phyloP scores from a whole-genome alignment of 2,113 vertebrate species.

The Raja brachyura region DNA sequence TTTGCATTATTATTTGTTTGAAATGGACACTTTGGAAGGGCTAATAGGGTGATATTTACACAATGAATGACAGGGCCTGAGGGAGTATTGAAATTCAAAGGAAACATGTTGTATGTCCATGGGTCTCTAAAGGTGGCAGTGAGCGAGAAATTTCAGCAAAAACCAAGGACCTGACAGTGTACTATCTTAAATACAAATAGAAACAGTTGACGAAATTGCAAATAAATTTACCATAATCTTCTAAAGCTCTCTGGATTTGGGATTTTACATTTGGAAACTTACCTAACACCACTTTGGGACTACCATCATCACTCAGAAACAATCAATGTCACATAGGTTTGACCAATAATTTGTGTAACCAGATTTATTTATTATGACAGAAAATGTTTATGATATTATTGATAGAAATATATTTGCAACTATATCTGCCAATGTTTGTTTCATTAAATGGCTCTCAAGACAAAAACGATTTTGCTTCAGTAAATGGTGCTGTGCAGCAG shows the following conservation, averaged over 20 bases:
- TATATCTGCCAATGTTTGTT: neutral
- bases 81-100: no score
- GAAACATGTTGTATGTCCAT: no score
- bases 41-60: no score
- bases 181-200: neutral
- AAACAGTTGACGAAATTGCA: neutral
- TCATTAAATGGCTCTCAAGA: neutral
- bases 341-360: neutral
- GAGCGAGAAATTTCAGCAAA: neutral
- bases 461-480: neutral
- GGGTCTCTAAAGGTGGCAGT: neutral
- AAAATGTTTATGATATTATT: neutral
- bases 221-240: neutral
- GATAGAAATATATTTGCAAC: neutral
- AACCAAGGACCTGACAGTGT: neutral
- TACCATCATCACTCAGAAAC: neutral
- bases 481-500: neutral
- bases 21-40: no score
- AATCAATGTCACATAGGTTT: neutral
- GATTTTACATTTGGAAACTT: neutral
- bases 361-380: neutral
- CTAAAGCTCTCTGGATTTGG: neutral
- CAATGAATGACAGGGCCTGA: no score
- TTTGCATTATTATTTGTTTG: no score
- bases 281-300: neutral